Percentiles rank a stretch among this genome's conserved stretches.
These are phyloP conservation scores for Acomys russatus DNA, from an alignment of 2,797 vertebrate genomes.

Conservation along the genomic window DNA sequence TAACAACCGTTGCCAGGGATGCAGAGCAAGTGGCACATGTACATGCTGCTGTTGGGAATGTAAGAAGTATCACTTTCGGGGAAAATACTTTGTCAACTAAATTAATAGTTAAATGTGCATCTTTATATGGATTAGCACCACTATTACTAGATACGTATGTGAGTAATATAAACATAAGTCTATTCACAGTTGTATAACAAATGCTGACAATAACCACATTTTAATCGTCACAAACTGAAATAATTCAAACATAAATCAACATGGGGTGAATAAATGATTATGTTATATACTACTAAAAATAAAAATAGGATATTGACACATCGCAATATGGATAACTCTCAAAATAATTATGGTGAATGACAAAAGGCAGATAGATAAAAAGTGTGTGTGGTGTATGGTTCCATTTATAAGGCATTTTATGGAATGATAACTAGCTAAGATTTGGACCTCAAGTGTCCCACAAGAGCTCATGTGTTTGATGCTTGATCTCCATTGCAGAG, in stretches of 20 bases:
- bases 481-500: background rate
- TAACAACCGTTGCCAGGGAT: background rate
- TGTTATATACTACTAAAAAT: background rate
- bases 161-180: background rate
- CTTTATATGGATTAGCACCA: background rate
- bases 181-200: conserved; percentile 29
- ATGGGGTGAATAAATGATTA: background rate
- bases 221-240: background rate
- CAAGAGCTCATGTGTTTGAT: background rate
- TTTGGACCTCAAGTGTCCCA: background rate
- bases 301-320: background rate
- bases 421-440: background rate
- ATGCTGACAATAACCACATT: background rate
- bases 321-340: background rate
- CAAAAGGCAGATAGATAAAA: background rate
- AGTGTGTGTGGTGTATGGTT: background rate
- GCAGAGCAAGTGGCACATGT: background rate
- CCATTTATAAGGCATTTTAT: background rate
- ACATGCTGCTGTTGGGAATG: background rate
- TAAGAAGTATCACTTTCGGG: background rate
- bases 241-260: background rate
- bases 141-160: background rate
- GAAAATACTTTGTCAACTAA: conserved; percentile 47
- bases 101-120: conserved; percentile 23
- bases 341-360: background rate